These are phyloP conservation scores for Scartelaos histophorus DNA, from an alignment of 2,113 vertebrate genomes.

Conservation along the genomic window DNA sequence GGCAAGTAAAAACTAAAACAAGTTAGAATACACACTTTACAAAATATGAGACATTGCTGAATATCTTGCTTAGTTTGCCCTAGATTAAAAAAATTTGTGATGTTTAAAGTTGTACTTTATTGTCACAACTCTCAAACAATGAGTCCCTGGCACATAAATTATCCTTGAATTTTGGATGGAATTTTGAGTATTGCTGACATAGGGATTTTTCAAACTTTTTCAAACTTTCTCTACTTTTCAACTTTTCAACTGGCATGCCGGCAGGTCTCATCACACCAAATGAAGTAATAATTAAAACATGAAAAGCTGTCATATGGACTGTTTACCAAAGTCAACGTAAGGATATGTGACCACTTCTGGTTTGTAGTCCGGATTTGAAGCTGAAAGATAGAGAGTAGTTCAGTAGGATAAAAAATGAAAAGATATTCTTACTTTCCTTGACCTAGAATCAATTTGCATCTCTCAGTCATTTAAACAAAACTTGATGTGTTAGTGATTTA, in stretches of 20 bases:
- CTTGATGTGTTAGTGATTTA: not conserved
- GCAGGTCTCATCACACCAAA: not conserved
- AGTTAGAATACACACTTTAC: not conserved
- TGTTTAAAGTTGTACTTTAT: too few relatives aligned
- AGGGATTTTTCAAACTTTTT: too few relatives aligned
- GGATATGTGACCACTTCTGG: conserved; percentile 89
- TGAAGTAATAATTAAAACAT: too few relatives aligned
- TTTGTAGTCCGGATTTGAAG: conserved; percentile 74
- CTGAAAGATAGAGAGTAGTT: conserved; percentile 35
- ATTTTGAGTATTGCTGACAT: too few relatives aligned
- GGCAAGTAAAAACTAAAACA: too few relatives aligned
- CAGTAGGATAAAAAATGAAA: not conserved
- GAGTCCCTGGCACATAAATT: too few relatives aligned
- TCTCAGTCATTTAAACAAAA: conserved; percentile 28
- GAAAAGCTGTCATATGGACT: too few relatives aligned
- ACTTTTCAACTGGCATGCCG: too few relatives aligned
- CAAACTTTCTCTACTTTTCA: too few relatives aligned
- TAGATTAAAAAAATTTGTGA: too few relatives aligned
- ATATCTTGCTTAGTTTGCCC: not conserved
- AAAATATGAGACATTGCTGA: not conserved
- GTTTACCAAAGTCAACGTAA: conserved; percentile 88
- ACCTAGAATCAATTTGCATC: conserved; percentile 37
- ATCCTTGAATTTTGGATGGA: too few relatives aligned
- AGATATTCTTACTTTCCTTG: conserved; percentile 42
- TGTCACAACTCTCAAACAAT: too few relatives aligned